Conservation (phyloP, 2,113 vertebrate species). For the Engraulis encrasicolus region DNA sequence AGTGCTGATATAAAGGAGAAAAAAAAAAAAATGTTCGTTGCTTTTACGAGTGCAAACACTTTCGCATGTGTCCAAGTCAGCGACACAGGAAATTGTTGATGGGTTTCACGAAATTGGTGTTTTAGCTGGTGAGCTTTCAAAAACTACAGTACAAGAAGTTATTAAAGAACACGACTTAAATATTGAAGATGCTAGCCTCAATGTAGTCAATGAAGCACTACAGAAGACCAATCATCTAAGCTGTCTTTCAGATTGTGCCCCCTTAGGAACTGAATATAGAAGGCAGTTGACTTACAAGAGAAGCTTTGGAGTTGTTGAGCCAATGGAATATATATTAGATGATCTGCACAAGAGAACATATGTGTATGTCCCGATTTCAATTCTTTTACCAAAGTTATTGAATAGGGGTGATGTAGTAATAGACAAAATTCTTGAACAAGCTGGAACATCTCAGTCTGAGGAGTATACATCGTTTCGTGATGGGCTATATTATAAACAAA, state of each 20-base stretch:
- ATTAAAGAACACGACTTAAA: neutral
- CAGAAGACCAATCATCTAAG: conserved; percentile 27
- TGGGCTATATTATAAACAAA: too few relatives aligned
- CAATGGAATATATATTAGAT: too few relatives aligned
- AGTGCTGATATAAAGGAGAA: neutral
- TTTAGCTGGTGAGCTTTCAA: conserved; percentile 27
- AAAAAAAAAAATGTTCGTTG: neutral
- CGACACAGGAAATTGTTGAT: conserved; percentile 30
- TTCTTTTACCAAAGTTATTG: too few relatives aligned
- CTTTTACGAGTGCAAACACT: conserved; percentile 23
- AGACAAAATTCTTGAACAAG: too few relatives aligned
- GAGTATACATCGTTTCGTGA: too few relatives aligned
- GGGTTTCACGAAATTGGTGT: conserved; percentile 30
- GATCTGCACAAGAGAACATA: too few relatives aligned
- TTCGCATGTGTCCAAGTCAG: conserved; percentile 27
- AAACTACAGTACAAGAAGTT: neutral
- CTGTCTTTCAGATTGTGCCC: conserved; percentile 1
- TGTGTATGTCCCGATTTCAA: too few relatives aligned
- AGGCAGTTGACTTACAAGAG: neutral
- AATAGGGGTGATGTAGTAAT: too few relatives aligned
- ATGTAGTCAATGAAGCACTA: conserved; percentile 14
- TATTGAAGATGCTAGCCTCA: neutral
- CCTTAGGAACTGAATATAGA: conserved; percentile 7
- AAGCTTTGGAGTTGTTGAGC: too few relatives aligned
- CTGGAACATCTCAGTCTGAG: too few relatives aligned